These are phyloP conservation scores for Sebastes matsubarae DNA, from an alignment of 2,797 vertebrate species.

Conservation along the genomic window DNA sequence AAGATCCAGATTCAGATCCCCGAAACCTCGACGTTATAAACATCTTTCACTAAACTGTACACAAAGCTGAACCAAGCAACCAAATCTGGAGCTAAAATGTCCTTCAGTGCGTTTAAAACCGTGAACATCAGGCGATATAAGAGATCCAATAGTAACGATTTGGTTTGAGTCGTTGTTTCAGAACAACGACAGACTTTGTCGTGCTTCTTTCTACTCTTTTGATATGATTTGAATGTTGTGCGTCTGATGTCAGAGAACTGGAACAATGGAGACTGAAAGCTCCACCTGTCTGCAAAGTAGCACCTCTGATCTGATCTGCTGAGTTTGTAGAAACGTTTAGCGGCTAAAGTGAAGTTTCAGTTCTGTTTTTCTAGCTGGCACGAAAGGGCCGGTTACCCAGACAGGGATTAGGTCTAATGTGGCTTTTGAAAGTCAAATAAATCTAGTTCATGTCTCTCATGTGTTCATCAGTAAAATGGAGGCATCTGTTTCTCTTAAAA, in stretches of 20 bases:
- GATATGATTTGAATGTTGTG: neutral
- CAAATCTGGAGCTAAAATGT: neutral
- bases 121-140: neutral
- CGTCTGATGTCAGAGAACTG: neutral
- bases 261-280: neutral
- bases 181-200: neutral
- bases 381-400: neutral
- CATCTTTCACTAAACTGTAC: neutral
- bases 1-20: neutral
- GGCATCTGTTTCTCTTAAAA: neutral
- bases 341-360: constrained; percentile 7
- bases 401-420: neutral
- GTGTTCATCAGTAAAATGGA: neutral
- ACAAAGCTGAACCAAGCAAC: neutral
- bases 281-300: neutral
- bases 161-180: neutral
- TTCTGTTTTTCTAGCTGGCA: constrained; percentile 4
- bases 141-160: neutral
- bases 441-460: neutral
- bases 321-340: neutral
- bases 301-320: constrained; percentile 4
- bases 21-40: neutral
- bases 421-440: neutral
- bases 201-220: neutral
- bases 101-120: neutral